Base-by-base conservation (phyloP, 2,797 vertebrate genomes). In the Falco berigora region DNA sequence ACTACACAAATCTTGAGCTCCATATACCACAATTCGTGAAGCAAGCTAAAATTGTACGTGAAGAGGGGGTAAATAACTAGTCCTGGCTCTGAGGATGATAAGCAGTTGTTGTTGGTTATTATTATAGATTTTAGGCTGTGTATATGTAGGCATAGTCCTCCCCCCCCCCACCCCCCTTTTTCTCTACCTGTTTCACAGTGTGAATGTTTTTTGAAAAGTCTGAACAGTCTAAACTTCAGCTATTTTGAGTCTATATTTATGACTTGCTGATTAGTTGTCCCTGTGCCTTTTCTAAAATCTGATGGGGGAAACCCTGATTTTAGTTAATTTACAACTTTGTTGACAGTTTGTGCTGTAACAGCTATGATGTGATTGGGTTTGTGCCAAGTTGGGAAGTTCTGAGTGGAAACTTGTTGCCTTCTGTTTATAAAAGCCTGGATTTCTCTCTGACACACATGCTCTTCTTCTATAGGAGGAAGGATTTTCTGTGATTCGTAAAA, bases 371-470 rank as follows among this genome's bases (percentile, higher is more conserved):
- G 86, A 91, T 92, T 97, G 92, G 92, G 61, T 78, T 95, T 75
- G 72, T 96, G 94, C 94, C 96, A 97, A 74, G 84, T 78, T 91
- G 61, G 87, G 90, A 95, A 94, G 88, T 95, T 95, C 86, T 96
- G 58, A 96, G 88, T 96, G 88, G 91, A 96, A 97, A 97, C 79
- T 96, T 93, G 91, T 93, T 96, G 94, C 94, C 92, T 96, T 90
- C 90, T 96, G 94, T 95, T 96, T 97, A 96, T 91, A 90, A 96
- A 96, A 94, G 69, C 80, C 64, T 95, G 72, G 53, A 52, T 92
- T 89, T 95, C 69, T 94, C n/a, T 91, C 55, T 93, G 62, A 46
- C 7, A 64, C 79, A 84, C 80, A 74, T 52, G 86, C 42, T 91
- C 22, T 28, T 63, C 64, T 93, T 88, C 75, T 88, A 50, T 52